Percentiles rank a stretch among this genome's conserved stretches.
phyloP scores from a whole-genome alignment of 2,888 invertebrate species.

The Hyalella azteca region DNA sequence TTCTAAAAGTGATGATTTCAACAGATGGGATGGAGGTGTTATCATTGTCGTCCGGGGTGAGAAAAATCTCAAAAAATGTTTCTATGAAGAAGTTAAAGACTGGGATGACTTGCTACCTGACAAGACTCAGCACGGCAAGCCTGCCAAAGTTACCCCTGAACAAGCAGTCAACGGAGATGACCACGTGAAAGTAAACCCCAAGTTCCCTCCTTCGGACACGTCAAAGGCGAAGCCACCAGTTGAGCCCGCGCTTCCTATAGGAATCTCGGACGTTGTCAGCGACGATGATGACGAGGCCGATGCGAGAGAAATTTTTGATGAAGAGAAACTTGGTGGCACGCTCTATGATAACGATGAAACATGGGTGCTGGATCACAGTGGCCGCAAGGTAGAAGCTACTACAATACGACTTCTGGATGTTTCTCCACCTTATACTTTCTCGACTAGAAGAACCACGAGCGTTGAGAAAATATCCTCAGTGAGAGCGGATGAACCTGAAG shows the following conservation, averaged over 20 bases:
- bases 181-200: not conserved
- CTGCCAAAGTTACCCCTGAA: not conserved
- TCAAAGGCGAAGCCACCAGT: not conserved
- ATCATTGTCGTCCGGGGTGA: conserved; percentile 82
- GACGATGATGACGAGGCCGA: not conserved
- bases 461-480: no score
- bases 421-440: not conserved
- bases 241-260: not conserved
- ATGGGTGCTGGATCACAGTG: not conserved
- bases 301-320: not conserved
- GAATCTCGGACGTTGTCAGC: not conserved
- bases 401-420: not conserved
- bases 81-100: conserved; percentile 49
- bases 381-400: not conserved
- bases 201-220: not conserved
- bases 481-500: no score
- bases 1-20: no score
- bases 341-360: not conserved
- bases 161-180: not conserved
- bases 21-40: conserved; percentile 70
- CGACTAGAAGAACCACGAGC: not conserved
- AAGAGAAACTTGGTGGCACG: not conserved
- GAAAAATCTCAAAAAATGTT: conserved; percentile 67
- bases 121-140: not conserved
- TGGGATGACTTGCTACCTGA: conserved; percentile 39